Evolutionary conservation across 1,140 invertebrate species (phyloP).

Genomic region (Carposina sasakii): DNA sequence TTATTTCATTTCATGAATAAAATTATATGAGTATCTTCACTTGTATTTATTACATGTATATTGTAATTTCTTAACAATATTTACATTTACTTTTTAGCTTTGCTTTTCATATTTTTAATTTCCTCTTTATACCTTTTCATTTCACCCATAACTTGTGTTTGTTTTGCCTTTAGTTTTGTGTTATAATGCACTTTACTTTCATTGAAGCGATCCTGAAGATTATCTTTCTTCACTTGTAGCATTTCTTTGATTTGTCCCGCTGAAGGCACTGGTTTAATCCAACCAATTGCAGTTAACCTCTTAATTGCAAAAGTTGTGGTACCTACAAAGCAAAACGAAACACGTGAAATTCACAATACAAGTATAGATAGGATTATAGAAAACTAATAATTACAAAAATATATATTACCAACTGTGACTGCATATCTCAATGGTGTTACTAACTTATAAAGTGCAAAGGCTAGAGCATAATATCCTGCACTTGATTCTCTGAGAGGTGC

Average conservation of each 20-base stretch:
- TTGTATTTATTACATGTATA: neutral
- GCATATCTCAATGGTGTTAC: slow-evolving; percentile 92
- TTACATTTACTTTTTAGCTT: slow-evolving; percentile 48
- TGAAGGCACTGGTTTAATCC: slow-evolving; percentile 79
- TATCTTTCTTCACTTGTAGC: slow-evolving; percentile 73
- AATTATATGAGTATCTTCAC: neutral
- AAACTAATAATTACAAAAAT: slow-evolving; percentile 5
- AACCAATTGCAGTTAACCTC: slow-evolving; percentile 77
- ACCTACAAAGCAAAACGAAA: slow-evolving; percentile 58
- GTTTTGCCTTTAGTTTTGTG: slow-evolving; percentile 52
- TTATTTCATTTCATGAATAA: neutral
- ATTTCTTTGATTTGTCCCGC: slow-evolving; percentile 76
- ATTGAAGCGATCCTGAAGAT: slow-evolving; percentile 67
- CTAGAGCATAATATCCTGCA: slow-evolving; percentile 90
- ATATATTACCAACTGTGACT: slow-evolving; percentile 84
- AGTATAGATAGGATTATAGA: neutral
- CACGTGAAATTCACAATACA: neutral
- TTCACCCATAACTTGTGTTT: slow-evolving; percentile 67
- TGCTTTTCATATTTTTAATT: slow-evolving; percentile 66
- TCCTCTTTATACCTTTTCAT: slow-evolving; percentile 68
- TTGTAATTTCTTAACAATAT: slow-evolving; percentile 7
- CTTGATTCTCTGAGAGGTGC: slow-evolving; percentile 82
- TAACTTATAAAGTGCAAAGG: slow-evolving; percentile 94
- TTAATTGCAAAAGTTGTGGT: slow-evolving; percentile 82
- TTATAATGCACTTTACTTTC: slow-evolving; percentile 67